Evolutionary conservation across 2,797 vertebrate species (phyloP).

Genomic region (Euthynnus affinis): DNA sequence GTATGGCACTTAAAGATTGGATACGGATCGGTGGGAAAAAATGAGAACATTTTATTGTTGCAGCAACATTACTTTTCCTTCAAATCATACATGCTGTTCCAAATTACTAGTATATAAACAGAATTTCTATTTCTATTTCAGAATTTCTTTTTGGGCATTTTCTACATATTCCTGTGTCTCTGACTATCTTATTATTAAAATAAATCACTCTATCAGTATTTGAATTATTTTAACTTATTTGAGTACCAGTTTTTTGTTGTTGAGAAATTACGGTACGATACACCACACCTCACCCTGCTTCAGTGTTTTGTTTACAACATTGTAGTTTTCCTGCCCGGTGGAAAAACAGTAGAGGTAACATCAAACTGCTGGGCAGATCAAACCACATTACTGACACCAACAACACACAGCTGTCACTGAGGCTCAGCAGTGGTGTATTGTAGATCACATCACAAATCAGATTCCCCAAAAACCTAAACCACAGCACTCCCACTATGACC

Average conservation of each 20-base stretch:
- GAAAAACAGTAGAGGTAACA: conserved; percentile 48
- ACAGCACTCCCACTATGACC: neutral
- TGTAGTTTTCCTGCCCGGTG: conserved; percentile 32
- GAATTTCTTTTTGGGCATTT: neutral
- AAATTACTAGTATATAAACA: too few relatives aligned
- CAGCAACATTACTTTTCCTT: too few relatives aligned
- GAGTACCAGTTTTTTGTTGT: fast-evolving
- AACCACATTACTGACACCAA: neutral
- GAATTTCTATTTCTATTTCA: too few relatives aligned
- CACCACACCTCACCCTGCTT: neutral
- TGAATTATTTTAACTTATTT: neutral
- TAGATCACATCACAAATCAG: fast-evolving
- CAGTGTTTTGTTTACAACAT: neutral
- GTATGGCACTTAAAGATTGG: too few relatives aligned
- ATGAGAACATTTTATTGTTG: too few relatives aligned
- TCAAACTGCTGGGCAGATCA: conserved; percentile 6
- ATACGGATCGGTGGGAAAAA: too few relatives aligned
- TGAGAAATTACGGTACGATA: too few relatives aligned
- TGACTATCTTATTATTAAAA: neutral
- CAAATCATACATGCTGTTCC: too few relatives aligned
- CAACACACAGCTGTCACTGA: fast-evolving
- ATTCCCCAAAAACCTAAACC: conserved; percentile 12
- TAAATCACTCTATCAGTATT: neutral
- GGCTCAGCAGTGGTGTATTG: fast-evolving
- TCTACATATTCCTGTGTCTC: neutral